Conservation (phyloP, 92 coral and sea anemone genomes). For the Virgularia gustaviana region DNA sequence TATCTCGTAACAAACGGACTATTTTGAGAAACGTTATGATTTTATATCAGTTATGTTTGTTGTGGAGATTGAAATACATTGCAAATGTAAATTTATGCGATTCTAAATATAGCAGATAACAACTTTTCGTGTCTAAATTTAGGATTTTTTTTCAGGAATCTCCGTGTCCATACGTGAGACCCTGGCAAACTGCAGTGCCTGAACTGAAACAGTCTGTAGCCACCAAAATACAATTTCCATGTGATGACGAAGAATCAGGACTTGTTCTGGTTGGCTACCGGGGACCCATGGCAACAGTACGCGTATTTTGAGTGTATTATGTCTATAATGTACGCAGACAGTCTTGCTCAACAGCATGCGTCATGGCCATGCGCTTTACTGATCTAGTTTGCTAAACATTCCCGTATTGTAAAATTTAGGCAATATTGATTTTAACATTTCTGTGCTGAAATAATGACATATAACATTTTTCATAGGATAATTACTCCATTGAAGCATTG, state of each 20-base stretch:
- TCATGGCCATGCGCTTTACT: too few species aligned
- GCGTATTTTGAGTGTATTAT: too few species aligned
- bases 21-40: neutral
- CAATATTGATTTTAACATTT: too few species aligned
- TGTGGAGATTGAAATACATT: neutral
- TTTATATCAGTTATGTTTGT: neutral
- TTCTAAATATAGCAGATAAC: neutral
- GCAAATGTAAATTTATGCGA: too few species aligned
- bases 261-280: conserved; percentile 74
- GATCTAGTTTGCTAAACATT: neutral
- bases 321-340: too few species aligned
- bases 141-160: conserved; percentile 48
- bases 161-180: conserved; percentile 71
- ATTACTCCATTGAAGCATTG: conserved; percentile 57
- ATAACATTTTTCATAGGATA: conserved; percentile 32
- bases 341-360: too few species aligned
- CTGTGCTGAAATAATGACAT: too few species aligned
- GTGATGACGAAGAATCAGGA: conserved; percentile 92
- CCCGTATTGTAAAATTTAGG: too few species aligned
- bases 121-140: neutral
- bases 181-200: conserved; percentile 86
- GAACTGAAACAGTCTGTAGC: conserved; percentile 50
- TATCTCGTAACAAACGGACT: too few species aligned
- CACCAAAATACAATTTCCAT: conserved; percentile 69
- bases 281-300: conserved; percentile 66